Base-by-base conservation (phyloP, 2,797 vertebrate genomes). In the Ctenochaetus hawaiiensis region DNA sequence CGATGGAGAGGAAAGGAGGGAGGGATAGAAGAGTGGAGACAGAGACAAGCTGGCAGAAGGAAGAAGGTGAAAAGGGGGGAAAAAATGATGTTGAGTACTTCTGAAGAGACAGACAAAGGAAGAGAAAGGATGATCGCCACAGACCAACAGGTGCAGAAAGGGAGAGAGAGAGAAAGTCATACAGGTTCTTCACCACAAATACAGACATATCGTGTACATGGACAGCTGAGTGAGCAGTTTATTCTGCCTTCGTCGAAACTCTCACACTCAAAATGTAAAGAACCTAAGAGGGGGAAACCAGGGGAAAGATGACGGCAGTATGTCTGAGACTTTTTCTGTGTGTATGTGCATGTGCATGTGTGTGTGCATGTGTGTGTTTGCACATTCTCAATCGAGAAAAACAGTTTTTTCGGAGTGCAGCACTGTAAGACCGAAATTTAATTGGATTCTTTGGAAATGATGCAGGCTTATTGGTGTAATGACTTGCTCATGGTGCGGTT, bases 1-100 rank as follows among this genome's bases (percentile, higher is more conserved):
- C 71, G 63, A 71, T 84, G 92, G 83, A 87, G 94, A 96, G 96
- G 96, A 97, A 96, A 96, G 93, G 92, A 93, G 93, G 92, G 93
- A 88, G 79, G 69, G 67, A 84, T 67, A 74, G 84, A 78, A 75
- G 77, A 76, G 78, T 64, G 86, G 91, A 90, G 86, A 70, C 74
- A 45, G 67, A 83, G 78, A 79, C 74, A 78, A 89, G 80, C 85
- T 82, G 87, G 79, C 83, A 78, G 81, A 84, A 80, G 80, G 81
- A 80, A 65, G 69, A 86, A 86, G 70, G 81, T 85, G 54, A 78
- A 85, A 68, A 80, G 41, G 94, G 94, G 94, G 92, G 91, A 93
- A 47, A 54, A 67, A 80, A 43, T 93, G 90, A 92, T 75, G 88
- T 79, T 2, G 57, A 86, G 60, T 68, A 70, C 37, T 69, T 88